These are phyloP conservation scores for Auanema freiburgensis DNA, from an alignment of 2,888 invertebrate species.

Conservation along the genomic window DNA sequence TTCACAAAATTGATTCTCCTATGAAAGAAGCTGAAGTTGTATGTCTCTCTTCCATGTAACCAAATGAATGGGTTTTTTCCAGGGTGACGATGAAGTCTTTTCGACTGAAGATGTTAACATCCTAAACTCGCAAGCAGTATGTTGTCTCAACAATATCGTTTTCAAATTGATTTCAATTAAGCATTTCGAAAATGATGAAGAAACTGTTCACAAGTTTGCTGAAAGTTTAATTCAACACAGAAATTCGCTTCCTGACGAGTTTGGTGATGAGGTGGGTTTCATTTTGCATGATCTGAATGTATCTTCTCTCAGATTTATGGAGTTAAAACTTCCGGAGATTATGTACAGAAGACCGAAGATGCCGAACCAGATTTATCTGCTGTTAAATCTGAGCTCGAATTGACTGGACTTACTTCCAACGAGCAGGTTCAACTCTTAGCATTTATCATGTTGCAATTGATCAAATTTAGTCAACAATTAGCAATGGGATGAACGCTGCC, in stretches of 20 bases:
- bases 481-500: conserved; percentile 3
- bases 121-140: background rate
- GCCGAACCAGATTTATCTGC: background rate
- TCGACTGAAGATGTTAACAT: background rate
- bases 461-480: background rate
- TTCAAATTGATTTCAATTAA: background rate
- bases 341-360: background rate
- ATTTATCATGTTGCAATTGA: too few species aligned
- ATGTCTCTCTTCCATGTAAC: too few species aligned
- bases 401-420: too few species aligned
- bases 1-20: too few species aligned
- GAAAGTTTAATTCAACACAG: background rate
- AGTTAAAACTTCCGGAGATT: too few species aligned
- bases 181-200: conserved; percentile 2
- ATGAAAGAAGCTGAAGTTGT: too few species aligned
- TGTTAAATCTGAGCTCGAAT: too few species aligned
- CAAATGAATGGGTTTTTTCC: too few species aligned
- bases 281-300: too few species aligned
- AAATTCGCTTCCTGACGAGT: background rate
- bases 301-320: too few species aligned
- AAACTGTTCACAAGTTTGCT: conserved; percentile 1
- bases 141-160: background rate
- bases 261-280: background rate
- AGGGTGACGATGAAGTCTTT: too few species aligned
- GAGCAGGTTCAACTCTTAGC: too few species aligned